Percentiles rank a stretch among this genome's conserved stretches.
Conservation (phyloP, 1,140 invertebrate species). For the Listronotus bonariensis region DNA sequence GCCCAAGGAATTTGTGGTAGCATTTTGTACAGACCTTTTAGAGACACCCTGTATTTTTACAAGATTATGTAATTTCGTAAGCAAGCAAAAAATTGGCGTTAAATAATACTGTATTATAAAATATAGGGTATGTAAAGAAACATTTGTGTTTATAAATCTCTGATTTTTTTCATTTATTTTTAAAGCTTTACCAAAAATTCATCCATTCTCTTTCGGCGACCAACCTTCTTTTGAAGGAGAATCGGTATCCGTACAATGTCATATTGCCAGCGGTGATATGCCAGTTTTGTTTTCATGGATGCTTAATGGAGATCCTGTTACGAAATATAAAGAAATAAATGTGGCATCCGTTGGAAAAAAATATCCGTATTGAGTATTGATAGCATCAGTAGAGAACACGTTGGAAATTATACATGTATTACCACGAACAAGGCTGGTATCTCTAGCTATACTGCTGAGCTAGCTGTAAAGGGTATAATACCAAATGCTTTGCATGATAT, state of each 20-base stretch:
- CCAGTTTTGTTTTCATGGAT: conserved; percentile 67
- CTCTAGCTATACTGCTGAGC: conserved; percentile 66
- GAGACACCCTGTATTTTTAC: too few species aligned
- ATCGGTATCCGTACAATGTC: conserved; percentile 49
- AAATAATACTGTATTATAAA: too few species aligned
- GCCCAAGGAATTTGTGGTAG: too few species aligned
- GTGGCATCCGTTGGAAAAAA: conserved; percentile 64
- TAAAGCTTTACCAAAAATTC: conserved; percentile 63
- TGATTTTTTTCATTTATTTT: conserved; percentile 33
- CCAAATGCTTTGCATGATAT: background rate
- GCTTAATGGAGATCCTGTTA: conserved; percentile 61
- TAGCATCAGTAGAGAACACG: conserved; percentile 69
- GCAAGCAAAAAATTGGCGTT: too few species aligned
- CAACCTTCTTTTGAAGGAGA: conserved; percentile 57
- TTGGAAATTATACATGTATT: conserved; percentile 71
- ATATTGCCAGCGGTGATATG: conserved; percentile 46
- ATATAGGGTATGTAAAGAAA: too few species aligned
- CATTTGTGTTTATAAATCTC: background rate
- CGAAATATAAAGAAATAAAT: conserved; percentile 38
- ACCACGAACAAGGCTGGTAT: conserved; percentile 73
- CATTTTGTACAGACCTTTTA: too few species aligned
- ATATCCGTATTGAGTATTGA: conserved; percentile 77
- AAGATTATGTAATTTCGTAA: too few species aligned
- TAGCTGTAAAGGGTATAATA: conserved; percentile 71
- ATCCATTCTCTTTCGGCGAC: conserved; percentile 69